Evolutionary conservation across 2,113 vertebrate species (phyloP).

Genomic region (Monopterus albus): DNA sequence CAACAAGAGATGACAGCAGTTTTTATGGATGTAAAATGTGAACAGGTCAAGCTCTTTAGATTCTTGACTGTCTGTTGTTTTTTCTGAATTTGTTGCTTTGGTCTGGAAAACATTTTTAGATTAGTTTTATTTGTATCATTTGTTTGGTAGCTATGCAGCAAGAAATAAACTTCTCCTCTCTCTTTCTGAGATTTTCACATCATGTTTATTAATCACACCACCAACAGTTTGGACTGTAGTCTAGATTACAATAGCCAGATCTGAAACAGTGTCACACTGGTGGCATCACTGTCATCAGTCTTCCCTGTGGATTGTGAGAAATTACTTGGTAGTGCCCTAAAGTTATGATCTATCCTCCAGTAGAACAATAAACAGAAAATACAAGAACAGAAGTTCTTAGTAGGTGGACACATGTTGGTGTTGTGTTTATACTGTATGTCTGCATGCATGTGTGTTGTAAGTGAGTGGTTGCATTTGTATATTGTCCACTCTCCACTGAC

Average conservation of each 20-base stretch:
- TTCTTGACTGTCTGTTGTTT: too few relatives aligned
- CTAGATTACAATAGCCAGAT: not conserved
- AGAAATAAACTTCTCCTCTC: too few relatives aligned
- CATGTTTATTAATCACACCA: not conserved
- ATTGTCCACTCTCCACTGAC: slow-evolving; percentile 76
- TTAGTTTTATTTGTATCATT: not conserved
- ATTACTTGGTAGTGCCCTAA: not conserved
- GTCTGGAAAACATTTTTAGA: not conserved
- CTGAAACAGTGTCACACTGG: not conserved
- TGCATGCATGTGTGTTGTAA: not conserved
- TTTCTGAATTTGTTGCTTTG: not conserved
- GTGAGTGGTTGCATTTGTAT: not conserved
- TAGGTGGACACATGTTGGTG: not conserved
- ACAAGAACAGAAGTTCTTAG: not conserved
- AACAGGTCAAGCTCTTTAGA: too few relatives aligned
- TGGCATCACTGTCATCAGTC: too few relatives aligned
- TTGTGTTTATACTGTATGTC: not conserved
- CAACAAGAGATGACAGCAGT: too few relatives aligned
- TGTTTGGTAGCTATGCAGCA: not conserved
- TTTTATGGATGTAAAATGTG: too few relatives aligned
- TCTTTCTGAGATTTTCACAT: not conserved
- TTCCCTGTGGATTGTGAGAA: not conserved
- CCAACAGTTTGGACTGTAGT: not conserved
- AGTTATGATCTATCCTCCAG: not conserved
- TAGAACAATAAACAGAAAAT: not conserved